phyloP scores from a whole-genome alignment of 2,888 invertebrate species.

The Ectobius pallidus region DNA sequence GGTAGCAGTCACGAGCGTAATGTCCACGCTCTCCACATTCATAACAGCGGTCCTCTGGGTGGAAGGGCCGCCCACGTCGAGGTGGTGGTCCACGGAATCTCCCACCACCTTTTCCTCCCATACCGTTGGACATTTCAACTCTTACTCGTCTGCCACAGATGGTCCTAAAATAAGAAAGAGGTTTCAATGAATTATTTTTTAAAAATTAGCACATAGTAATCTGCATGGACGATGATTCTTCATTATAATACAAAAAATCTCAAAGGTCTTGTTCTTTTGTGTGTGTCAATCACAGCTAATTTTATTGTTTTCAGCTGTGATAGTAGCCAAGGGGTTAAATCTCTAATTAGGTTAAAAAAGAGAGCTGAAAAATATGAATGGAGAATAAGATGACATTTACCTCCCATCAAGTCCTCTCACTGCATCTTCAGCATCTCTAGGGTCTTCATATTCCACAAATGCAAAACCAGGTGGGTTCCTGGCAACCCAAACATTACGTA shows the following conservation, averaged over 20 bases:
- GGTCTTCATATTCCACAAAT: conserved; percentile 93
- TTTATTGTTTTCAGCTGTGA: no score
- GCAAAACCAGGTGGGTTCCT: conserved; percentile 95
- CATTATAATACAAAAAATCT: no score
- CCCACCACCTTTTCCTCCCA: conserved; percentile 60
- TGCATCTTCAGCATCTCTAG: conserved; percentile 91
- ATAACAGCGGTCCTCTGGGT: conserved; percentile 92
- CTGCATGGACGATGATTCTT: no score
- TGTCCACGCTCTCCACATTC: conserved; percentile 94
- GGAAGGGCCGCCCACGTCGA: conserved; percentile 71
- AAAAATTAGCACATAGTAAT: no score
- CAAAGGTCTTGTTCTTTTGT: no score
- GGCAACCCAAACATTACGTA: conserved; percentile 97
- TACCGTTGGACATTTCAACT: conserved; percentile 92
- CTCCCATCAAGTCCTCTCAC: conserved; percentile 67
- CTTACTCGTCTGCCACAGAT: conserved; percentile 89
- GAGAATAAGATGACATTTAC: no score
- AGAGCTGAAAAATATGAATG: no score
- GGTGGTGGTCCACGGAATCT: conserved; percentile 45
- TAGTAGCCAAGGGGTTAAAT: no score
- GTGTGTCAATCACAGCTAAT: no score
- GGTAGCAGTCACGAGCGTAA: conserved; percentile 88
- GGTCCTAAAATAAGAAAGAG: conserved; percentile 56
- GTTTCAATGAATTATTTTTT: no score
- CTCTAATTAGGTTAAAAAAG: no score